Conservation (phyloP, 2,113 vertebrate genomes). For the Ceyx margarethae region DNA sequence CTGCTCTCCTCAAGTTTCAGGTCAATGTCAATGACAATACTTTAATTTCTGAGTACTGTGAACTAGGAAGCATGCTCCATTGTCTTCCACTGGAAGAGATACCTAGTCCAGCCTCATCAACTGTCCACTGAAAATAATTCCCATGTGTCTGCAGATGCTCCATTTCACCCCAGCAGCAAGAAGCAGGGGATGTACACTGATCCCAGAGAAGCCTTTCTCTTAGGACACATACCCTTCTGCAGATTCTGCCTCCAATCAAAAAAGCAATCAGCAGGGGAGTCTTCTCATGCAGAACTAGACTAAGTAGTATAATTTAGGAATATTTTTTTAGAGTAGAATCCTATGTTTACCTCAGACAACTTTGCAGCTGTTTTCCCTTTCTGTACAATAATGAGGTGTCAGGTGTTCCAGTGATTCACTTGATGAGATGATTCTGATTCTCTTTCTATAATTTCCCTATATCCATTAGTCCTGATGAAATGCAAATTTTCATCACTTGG, state of each 20-base stretch:
- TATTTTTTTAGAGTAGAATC: neutral
- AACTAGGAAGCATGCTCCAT: neutral
- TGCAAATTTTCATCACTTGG: neutral
- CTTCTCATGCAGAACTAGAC: neutral
- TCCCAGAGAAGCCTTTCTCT: neutral
- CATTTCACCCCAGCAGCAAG: neutral
- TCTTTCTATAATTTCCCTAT: slow-evolving; percentile 5
- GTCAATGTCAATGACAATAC: slow-evolving; percentile 50
- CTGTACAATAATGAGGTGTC: slow-evolving; percentile 27
- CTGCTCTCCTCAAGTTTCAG: slow-evolving; percentile 24
- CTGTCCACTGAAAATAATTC: neutral
- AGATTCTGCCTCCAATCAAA: neutral
- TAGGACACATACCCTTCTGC: neutral
- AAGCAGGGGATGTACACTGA: neutral
- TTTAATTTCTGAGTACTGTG: slow-evolving; percentile 28
- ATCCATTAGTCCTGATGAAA: slow-evolving; percentile 11
- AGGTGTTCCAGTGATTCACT: neutral
- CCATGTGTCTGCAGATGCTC: neutral
- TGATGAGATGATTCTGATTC: slow-evolving; percentile 21
- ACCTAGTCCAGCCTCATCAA: neutral
- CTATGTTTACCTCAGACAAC: neutral
- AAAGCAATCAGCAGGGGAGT: neutral
- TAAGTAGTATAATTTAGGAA: neutral
- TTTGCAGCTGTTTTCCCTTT: slow-evolving; percentile 10
- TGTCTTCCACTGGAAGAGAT: neutral